A percentile compares a stretch with the other conserved stretches of the same genome.
These are phyloP conservation scores for Todiramphus saurophagus DNA, from an alignment of 2,113 vertebrate genomes.

Conservation along the genomic window DNA sequence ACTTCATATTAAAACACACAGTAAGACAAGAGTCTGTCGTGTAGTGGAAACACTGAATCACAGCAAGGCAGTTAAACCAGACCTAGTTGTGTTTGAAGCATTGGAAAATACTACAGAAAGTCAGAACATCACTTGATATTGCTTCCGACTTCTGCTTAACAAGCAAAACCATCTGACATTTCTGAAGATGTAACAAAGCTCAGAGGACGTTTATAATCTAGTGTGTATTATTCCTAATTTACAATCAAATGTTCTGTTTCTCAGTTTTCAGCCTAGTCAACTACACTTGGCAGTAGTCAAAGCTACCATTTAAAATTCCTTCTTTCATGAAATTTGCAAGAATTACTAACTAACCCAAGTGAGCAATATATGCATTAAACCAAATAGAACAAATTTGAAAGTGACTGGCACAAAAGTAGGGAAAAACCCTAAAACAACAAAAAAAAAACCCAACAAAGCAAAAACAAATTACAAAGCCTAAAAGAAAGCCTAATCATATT, in stretches of 20 bases:
- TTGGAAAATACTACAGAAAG: neutral
- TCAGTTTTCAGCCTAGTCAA: neutral
- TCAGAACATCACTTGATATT: neutral
- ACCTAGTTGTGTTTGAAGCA: neutral
- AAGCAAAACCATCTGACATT: neutral
- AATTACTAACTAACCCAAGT: neutral
- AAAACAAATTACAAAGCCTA: accelerated
- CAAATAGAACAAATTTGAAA: neutral
- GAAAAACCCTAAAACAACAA: neutral
- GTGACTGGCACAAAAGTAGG: neutral
- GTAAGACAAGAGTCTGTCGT: neutral
- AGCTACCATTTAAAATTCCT: neutral
- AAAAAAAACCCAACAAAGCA: neutral
- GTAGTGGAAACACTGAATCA: neutral
- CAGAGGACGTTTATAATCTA: neutral
- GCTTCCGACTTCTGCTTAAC: neutral
- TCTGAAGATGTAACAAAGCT: neutral
- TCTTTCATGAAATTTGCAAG: neutral
- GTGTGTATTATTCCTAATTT: neutral
- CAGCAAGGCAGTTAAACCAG: neutral
- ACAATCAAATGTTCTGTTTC: neutral
- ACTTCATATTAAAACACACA: neutral
- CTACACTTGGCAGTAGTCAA: neutral
- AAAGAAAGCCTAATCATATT: neutral
- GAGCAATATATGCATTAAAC: neutral